Evolutionary conservation across 2,797 vertebrate species (phyloP).

Genomic region (Sebastes oblongus): DNA sequence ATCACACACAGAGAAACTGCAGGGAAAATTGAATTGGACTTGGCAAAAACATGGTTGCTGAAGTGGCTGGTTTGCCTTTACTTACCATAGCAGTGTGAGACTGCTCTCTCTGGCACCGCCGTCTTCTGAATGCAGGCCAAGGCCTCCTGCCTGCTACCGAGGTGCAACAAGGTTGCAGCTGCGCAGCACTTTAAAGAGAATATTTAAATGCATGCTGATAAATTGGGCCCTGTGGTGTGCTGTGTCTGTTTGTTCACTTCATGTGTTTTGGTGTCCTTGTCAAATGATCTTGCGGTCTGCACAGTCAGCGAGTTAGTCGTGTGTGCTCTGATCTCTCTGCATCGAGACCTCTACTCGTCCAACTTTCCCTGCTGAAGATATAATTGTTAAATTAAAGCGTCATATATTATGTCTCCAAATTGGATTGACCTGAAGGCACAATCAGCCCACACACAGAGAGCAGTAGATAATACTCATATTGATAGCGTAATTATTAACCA

Average conservation of each 20-base stretch:
- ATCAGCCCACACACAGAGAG: conserved; percentile 17
- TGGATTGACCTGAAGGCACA: conserved; percentile 36
- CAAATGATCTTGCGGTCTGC: conserved; percentile 32
- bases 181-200: conserved; percentile 63
- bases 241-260: conserved; percentile 43
- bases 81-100: conserved; percentile 33
- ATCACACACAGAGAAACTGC: conserved; percentile 23
- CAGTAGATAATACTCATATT: conserved; percentile 46
- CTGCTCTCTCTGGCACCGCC: conserved; percentile 33
- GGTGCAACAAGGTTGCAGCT: conserved; percentile 56
- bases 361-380: conserved; percentile 14
- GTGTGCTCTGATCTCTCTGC: background rate
- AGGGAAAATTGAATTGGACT: conserved; percentile 48
- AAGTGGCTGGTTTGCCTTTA: conserved; percentile 53
- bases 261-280: conserved; percentile 56
- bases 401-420: conserved; percentile 21
- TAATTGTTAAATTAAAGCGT: conserved; percentile 7
- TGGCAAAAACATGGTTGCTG: conserved; percentile 44
- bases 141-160: conserved; percentile 44
- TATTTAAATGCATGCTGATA: conserved; percentile 64
- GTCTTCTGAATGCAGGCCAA: conserved; percentile 64
- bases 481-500: conserved; percentile 52
- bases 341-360: conserved; percentile 10
- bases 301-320: conserved; percentile 27
- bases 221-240: conserved; percentile 58